Evolutionary conservation across 2,113 vertebrate genomes (phyloP), one percentile per base, ranked within the genome.

Genomic region (Bagarius yarrelli): DNA sequence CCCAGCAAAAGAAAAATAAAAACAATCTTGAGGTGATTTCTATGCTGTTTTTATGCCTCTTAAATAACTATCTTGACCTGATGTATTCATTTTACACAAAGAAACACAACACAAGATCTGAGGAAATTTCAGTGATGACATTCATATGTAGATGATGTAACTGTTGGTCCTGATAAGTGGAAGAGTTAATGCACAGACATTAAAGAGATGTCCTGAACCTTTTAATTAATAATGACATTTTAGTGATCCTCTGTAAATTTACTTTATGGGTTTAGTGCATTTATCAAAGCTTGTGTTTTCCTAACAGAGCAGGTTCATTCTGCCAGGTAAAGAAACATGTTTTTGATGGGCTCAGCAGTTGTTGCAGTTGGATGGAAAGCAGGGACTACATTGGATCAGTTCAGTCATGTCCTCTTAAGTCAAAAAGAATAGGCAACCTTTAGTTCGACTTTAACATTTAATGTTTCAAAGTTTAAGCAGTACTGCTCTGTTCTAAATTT

Each of bases 21-120:
- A 55, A 83, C 64, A 69, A 73, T 75, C 56, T 83, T 63, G 57
- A 61, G 80, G 55, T 83, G 81, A 85, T 70, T 55, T 77, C 74
- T 74, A 61, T 81, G 66, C 78, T 63, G 67, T 78, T 89, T 79
- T 40, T 21, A 23, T 81, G 44, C 25, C 80, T 84, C 81, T 23
- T 83, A 50, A n/a, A 77, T 53, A 57, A 77, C 64, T 63, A 74
- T 74, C 79, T 56, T 52, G 64, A 75, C 79, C 69, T 82, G 79
- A 61, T 75, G 44, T 32, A 78, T 15, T 69, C 34, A 72, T 66
- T 67, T 76, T 78, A 55, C 74, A 78, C 83, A 84, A 34, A 34
- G 21, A 59, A 78, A 75, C 69, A 56, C 60, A 75, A 44, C 47
- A 61, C 30, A 81, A 61, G 72, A 82, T 60, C 69, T 66, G 66